Percentiles rank a stretch among this genome's conserved stretches.
phyloP scores from a whole-genome alignment of 1,140 invertebrate species.

The Dermatophagoides farinae region DNA sequence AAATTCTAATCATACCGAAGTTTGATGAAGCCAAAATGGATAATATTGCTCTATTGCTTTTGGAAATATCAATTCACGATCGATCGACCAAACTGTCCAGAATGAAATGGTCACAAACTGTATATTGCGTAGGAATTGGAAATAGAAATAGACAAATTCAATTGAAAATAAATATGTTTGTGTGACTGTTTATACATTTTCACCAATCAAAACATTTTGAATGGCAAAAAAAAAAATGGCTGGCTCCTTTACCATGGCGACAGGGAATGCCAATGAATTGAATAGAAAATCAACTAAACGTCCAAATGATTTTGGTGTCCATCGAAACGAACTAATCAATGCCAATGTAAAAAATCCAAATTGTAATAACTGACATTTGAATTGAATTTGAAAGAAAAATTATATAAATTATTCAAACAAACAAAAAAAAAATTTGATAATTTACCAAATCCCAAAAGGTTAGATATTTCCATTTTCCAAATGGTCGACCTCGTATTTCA shows the following conservation, averaged over 20 bases:
- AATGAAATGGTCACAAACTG: constrained; percentile 57
- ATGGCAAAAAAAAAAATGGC: background rate
- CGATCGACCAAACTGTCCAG: constrained; percentile 59
- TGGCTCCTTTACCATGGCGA: constrained; percentile 26
- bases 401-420: constrained; percentile 15
- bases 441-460: constrained; percentile 65
- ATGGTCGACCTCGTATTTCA: background rate
- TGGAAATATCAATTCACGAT: constrained; percentile 66
- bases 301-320: constrained; percentile 40
- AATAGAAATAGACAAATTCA: constrained; percentile 10
- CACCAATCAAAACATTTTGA: too few relatives aligned
- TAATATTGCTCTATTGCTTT: constrained; percentile 50
- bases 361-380: background rate
- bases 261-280: constrained; percentile 48
- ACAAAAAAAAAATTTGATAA: too few relatives aligned
- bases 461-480: constrained; percentile 61
- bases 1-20: constrained; percentile 31
- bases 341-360: background rate
- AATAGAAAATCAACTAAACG: constrained; percentile 48
- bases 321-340: constrained; percentile 10
- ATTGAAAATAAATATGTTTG: too few relatives aligned
- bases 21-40: constrained; percentile 66
- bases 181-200: background rate
- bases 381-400: constrained; percentile 10
- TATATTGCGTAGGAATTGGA: too few relatives aligned